phyloP scores from a whole-genome alignment of 2,113 vertebrate species.

The Numenius arquata region DNA sequence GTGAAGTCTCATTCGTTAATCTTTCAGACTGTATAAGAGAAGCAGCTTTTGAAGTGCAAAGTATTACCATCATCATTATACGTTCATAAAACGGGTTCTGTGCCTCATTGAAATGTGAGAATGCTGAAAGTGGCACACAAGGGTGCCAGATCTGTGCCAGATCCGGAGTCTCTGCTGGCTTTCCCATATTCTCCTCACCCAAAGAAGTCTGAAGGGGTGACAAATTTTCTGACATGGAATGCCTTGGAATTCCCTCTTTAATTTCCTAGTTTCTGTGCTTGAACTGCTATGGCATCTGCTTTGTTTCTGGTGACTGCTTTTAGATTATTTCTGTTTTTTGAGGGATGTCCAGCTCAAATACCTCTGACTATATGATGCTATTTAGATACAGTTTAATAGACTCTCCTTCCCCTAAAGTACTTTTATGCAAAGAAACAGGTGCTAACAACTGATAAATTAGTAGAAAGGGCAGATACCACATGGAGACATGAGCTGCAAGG shows the following conservation, averaged over 20 bases:
- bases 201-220: background rate
- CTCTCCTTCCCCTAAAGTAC: background rate
- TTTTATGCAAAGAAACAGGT: background rate
- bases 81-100: background rate
- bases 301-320: background rate
- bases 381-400: background rate
- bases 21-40: slow-evolving; percentile 28
- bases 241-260: background rate
- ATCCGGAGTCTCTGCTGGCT: background rate
- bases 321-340: background rate
- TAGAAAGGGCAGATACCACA: background rate
- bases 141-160: slow-evolving; percentile 6
- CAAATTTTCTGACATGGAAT: background rate
- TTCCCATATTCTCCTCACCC: background rate
- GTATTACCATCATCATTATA: slow-evolving; percentile 29
- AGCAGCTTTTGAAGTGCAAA: slow-evolving; percentile 67
- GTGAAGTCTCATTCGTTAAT: slow-evolving; percentile 63
- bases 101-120: background rate
- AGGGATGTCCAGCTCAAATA: background rate
- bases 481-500: background rate
- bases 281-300: background rate
- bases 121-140: background rate
- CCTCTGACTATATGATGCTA: background rate
- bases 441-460: background rate
- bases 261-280: background rate